A percentile compares a stretch with the other conserved stretches of the same genome.
Conservation (phyloP, 2,888 invertebrate genomes). For the Hirudinaria manillensis region DNA sequence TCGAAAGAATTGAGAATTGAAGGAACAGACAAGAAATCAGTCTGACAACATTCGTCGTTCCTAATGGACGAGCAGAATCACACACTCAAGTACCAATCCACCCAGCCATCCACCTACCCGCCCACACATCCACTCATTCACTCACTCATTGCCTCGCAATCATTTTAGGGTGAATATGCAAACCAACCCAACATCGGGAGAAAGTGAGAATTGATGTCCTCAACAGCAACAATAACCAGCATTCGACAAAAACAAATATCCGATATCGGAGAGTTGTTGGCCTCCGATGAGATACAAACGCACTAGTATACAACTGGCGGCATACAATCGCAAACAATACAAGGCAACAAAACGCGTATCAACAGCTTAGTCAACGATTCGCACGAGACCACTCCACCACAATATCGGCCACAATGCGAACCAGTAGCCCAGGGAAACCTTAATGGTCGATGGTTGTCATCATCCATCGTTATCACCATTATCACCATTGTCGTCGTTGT, state of each 20-base stretch:
- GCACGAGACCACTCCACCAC: background rate
- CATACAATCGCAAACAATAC: background rate
- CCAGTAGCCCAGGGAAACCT: background rate
- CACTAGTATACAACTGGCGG: too few relatives aligned
- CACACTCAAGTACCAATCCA: background rate
- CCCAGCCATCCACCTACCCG: background rate
- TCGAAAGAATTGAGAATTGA: too few relatives aligned
- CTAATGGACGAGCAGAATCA: background rate
- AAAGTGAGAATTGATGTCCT: too few relatives aligned
- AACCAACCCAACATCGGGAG: too few relatives aligned
- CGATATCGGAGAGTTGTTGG: too few relatives aligned
- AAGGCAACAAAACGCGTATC: background rate
- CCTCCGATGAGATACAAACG: too few relatives aligned
- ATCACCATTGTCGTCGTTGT: background rate
- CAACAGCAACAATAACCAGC: too few relatives aligned
- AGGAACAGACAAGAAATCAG: too few relatives aligned
- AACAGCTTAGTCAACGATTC: background rate
- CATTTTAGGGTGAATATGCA: background rate
- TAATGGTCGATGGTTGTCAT: background rate
- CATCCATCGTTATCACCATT: background rate
- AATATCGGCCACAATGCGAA: background rate
- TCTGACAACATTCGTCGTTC: too few relatives aligned
- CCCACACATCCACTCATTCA: background rate
- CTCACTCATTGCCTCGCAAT: background rate
- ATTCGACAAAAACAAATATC: too few relatives aligned